Conservation (phyloP, 1,140 invertebrate genomes). For the Rhyacophila brunnea region DNA sequence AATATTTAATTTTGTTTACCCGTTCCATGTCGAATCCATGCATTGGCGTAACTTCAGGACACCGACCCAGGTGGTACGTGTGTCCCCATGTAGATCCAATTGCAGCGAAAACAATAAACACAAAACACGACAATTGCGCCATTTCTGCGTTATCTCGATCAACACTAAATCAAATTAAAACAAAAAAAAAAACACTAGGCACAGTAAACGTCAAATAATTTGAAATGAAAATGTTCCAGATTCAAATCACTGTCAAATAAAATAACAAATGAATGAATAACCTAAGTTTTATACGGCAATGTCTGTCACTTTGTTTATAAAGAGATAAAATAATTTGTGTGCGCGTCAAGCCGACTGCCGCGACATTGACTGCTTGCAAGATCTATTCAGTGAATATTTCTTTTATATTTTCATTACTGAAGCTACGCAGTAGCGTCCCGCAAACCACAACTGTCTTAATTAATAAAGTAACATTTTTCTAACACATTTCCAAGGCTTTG, state of each 20-base stretch:
- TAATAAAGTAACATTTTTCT: too few species aligned
- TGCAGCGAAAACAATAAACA: constrained; percentile 25
- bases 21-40: constrained; percentile 68
- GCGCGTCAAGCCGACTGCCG: too few species aligned
- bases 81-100: constrained; percentile 49
- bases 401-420: constrained; percentile 1
- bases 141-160: neutral
- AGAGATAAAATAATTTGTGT: too few species aligned
- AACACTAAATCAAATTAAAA: neutral
- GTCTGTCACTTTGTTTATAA: too few species aligned
- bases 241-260: constrained; percentile 4
- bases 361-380: neutral
- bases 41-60: constrained; percentile 70
- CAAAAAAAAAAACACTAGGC: neutral
- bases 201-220: neutral
- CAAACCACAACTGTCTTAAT: too few species aligned
- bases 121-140: constrained; percentile 4
- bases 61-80: constrained; percentile 72
- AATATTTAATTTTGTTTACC: too few species aligned
- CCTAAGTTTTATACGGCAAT: too few species aligned
- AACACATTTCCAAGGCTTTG: too few species aligned
- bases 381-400: neutral
- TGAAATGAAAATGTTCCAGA: neutral
- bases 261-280: too few species aligned
- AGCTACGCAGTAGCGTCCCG: neutral